phyloP scores from a whole-genome alignment of 1,140 invertebrate species.

The Drosophila sturtevanti region DNA sequence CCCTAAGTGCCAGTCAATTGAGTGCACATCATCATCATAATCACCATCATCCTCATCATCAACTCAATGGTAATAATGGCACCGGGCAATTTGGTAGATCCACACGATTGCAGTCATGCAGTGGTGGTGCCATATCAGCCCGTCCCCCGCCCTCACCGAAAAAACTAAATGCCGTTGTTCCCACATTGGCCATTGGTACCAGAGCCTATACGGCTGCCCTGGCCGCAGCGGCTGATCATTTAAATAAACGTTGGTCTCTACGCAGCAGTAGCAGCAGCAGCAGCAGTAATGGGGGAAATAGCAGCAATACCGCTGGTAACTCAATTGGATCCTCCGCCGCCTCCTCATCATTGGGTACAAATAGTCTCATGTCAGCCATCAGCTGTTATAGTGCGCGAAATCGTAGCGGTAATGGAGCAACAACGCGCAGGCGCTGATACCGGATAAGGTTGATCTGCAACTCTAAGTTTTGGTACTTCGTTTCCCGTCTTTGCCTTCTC shows the following conservation, averaged over 20 bases:
- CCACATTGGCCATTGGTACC: slow-evolving; percentile 64
- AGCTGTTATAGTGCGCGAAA: slow-evolving; percentile 49
- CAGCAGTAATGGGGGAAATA: not conserved
- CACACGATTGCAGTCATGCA: slow-evolving; percentile 53
- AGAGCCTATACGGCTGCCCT: slow-evolving; percentile 62
- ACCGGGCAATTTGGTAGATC: slow-evolving; percentile 44
- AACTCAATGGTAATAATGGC: not conserved
- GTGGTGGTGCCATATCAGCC: slow-evolving; percentile 51
- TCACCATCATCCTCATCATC: slow-evolving; percentile 2
- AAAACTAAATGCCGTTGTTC: slow-evolving; percentile 50
- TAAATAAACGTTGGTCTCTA: slow-evolving; percentile 66
- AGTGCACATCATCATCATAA: not conserved
- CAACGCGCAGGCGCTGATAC: slow-evolving; percentile 30
- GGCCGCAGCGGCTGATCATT: slow-evolving; percentile 59
- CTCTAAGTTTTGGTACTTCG: no score
- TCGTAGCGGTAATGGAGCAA: not conserved
- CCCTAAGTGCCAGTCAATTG: slow-evolving; percentile 29
- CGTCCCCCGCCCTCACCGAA: slow-evolving; percentile 72
- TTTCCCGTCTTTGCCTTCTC: not conserved
- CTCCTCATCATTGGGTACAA: not conserved
- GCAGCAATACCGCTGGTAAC: not conserved
- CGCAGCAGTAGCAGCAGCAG: slow-evolving; percentile 49
- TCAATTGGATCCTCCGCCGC: not conserved
- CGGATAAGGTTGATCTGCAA: not conserved
- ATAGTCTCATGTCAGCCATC: slow-evolving; percentile 49